Evolutionary conservation across 2,113 vertebrate species (phyloP).

Genomic region (Phyllostomus hastatus): DNA sequence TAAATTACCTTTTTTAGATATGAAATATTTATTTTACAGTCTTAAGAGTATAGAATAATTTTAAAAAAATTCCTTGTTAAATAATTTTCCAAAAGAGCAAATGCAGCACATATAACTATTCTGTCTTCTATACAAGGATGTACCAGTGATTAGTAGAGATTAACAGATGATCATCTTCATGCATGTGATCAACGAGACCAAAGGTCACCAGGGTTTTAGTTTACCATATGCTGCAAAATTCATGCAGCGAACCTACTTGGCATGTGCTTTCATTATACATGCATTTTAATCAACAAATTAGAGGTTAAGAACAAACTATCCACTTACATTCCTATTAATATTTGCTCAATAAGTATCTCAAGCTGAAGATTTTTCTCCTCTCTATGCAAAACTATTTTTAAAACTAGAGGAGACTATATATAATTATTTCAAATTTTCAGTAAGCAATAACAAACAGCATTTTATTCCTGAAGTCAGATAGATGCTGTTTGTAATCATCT

Average conservation of each 20-base stretch:
- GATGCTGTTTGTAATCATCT: not conserved
- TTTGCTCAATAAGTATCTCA: constrained; percentile 11
- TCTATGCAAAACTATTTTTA: constrained; percentile 22
- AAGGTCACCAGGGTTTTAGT: constrained; percentile 85
- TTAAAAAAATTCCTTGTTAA: not conserved
- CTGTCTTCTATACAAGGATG: constrained; percentile 68
- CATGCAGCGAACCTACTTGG: constrained; percentile 36
- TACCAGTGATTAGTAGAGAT: constrained; percentile 81
- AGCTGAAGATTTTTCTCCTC: not conserved
- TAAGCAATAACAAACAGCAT: not conserved
- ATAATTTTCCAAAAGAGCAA: constrained; percentile 70
- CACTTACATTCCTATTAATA: not conserved
- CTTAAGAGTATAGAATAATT: not conserved
- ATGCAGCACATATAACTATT: constrained; percentile 72
- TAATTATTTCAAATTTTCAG: not conserved
- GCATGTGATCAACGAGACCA: constrained; percentile 80
- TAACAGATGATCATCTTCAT: constrained; percentile 84
- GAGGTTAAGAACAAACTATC: constrained; percentile 59
- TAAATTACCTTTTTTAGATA: not conserved
- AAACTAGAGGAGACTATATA: not conserved
- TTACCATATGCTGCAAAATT: constrained; percentile 84
- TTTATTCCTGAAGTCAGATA: constrained; percentile 21
- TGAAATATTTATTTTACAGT: constrained; percentile 37
- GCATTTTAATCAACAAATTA: constrained; percentile 41
- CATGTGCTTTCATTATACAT: constrained; percentile 13